Percentiles rank a stretch among this genome's conserved stretches.
These are phyloP conservation scores for Salvelinus sp. DNA, from an alignment of 2,113 vertebrate species.

Conservation along the genomic window DNA sequence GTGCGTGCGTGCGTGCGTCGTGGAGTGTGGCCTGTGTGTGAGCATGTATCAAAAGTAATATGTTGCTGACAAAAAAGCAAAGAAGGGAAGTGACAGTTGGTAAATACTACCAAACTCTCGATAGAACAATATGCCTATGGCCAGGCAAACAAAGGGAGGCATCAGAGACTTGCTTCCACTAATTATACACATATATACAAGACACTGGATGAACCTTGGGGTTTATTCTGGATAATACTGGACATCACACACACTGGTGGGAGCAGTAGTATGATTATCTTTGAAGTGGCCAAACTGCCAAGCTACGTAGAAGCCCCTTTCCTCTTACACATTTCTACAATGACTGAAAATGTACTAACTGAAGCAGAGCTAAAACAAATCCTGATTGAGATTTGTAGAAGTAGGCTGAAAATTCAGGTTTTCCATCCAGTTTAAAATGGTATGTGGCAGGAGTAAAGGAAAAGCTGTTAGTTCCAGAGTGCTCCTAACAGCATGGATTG, in stretches of 20 bases:
- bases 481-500: slow-evolving; percentile 31
- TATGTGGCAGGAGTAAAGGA: slow-evolving; percentile 24
- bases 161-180: slow-evolving; percentile 82
- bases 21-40: too few species aligned
- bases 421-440: slow-evolving; percentile 26
- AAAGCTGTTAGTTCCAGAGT: slow-evolving; percentile 25
- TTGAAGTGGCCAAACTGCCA: not conserved
- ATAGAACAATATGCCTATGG: slow-evolving; percentile 82
- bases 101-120: slow-evolving; percentile 35
- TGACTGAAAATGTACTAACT: not conserved
- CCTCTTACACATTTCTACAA: not conserved
- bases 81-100: not conserved
- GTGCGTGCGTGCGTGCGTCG: too few species aligned
- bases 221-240: not conserved
- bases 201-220: not conserved
- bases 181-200: slow-evolving; percentile 24
- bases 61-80: not conserved
- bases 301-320: too few species aligned
- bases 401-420: slow-evolving; percentile 25
- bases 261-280: not conserved
- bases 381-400: not conserved
- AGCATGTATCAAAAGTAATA: slow-evolving; percentile 18
- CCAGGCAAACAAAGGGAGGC: slow-evolving; percentile 85
- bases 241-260: not conserved
- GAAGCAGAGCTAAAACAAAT: not conserved